phyloP scores from a whole-genome alignment of 2,113 vertebrate genomes.

The Rhinoptilus africanus region DNA sequence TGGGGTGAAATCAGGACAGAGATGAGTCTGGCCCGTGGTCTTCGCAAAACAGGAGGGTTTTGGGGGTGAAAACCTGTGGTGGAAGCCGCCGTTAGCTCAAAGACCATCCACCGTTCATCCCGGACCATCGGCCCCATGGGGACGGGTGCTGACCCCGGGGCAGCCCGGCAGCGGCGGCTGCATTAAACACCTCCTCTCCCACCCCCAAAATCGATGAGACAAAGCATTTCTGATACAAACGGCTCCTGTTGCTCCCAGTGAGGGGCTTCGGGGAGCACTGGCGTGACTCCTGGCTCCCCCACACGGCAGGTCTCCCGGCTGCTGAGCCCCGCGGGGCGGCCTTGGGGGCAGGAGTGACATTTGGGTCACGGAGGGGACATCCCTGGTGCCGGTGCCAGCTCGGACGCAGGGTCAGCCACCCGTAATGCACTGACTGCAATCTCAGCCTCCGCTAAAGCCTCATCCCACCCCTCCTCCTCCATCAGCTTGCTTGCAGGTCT shows the following conservation, averaged over 20 bases:
- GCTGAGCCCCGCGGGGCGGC: neutral
- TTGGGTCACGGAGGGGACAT: neutral
- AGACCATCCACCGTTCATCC: fast-evolving
- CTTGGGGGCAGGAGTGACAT: neutral
- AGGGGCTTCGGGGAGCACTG: neutral
- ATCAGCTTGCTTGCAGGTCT: neutral
- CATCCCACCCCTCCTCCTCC: neutral
- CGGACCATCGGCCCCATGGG: neutral
- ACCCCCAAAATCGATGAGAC: too few species aligned
- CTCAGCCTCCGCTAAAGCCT: neutral
- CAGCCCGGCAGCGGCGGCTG: neutral
- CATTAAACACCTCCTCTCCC: fast-evolving
- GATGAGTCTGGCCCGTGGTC: fast-evolving
- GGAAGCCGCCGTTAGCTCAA: neutral
- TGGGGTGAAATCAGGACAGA: neutral
- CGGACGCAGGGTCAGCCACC: neutral
- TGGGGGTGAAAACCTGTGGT: neutral
- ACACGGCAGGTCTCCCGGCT: neutral
- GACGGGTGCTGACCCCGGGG: fast-evolving
- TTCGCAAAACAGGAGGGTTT: fast-evolving
- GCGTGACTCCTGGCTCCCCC: neutral
- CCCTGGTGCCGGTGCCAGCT: neutral
- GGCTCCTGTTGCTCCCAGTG: neutral
- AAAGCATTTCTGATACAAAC: fast-evolving
- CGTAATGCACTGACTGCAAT: fast-evolving